A percentile compares a stretch with the other conserved stretches of the same genome.
These are phyloP conservation scores for Shargacucullia verbasci DNA, from an alignment of 2,888 invertebrate genomes.

Conservation along the genomic window DNA sequence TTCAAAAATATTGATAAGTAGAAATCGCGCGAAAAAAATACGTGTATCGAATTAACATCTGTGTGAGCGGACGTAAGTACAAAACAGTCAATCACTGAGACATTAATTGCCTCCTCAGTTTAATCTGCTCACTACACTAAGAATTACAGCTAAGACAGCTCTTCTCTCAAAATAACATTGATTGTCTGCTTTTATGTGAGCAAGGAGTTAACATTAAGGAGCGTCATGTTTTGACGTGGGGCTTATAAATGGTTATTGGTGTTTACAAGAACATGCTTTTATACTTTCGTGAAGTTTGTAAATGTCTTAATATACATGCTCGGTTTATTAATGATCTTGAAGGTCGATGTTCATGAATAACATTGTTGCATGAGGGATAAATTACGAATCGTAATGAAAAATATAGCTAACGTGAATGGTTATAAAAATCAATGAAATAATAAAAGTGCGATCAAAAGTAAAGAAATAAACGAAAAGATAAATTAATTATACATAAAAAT, in stretches of 20 bases:
- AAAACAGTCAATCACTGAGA: conserved; percentile 79
- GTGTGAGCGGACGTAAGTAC: conserved; percentile 62
- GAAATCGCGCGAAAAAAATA: conserved; percentile 41
- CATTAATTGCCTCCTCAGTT: conserved; percentile 79
- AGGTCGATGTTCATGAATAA: conserved; percentile 29
- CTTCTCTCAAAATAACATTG: conserved; percentile 77
- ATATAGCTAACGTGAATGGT: neutral
- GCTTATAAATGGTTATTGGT: conserved; percentile 81
- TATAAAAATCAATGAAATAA: too few relatives aligned
- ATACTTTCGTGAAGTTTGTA: conserved; percentile 57
- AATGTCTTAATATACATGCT: conserved; percentile 44
- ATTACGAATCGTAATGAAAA: neutral
- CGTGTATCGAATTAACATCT: conserved; percentile 57
- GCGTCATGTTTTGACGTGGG: conserved; percentile 79
- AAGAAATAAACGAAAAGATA: too few relatives aligned
- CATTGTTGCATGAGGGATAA: neutral
- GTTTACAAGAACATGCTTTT: conserved; percentile 68
- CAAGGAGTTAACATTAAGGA: conserved; percentile 70
- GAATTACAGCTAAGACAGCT: conserved; percentile 70
- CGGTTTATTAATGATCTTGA: conserved; percentile 32
- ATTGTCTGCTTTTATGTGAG: conserved; percentile 75
- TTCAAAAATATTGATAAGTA: conserved; percentile 3
- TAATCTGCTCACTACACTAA: conserved; percentile 76
- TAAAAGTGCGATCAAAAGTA: too few relatives aligned
- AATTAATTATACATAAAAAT: too few relatives aligned